Percentiles rank a stretch among this genome's conserved stretches.
Conservation (phyloP, 2,797 vertebrate genomes). For the Hemibagrus guttatus region DNA sequence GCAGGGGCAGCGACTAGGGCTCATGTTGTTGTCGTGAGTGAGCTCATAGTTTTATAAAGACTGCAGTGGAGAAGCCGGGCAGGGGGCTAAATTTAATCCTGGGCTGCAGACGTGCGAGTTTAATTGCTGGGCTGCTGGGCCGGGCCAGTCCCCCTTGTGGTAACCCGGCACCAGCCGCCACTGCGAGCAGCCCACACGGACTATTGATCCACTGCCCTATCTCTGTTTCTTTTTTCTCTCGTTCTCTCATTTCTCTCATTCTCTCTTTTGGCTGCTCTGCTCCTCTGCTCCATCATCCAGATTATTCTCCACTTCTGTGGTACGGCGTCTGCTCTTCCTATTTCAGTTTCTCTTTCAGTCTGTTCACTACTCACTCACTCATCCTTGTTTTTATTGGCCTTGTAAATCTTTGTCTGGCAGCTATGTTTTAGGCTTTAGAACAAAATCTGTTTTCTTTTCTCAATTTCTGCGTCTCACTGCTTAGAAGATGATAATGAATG, state of each 20-base stretch:
- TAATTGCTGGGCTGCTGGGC: slow-evolving; percentile 67
- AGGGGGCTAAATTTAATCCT: slow-evolving; percentile 81
- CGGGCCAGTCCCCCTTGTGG: slow-evolving; percentile 40
- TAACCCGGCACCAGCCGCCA: slow-evolving; percentile 71
- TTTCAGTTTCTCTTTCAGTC: slow-evolving; percentile 8
- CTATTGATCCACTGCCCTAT: slow-evolving; percentile 71
- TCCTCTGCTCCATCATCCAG: slow-evolving; percentile 29
- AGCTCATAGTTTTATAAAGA: slow-evolving; percentile 82
- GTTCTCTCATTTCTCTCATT: slow-evolving; percentile 52
- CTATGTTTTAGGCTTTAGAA: slow-evolving; percentile 63
- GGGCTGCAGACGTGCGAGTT: slow-evolving; percentile 73
- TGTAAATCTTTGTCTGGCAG: slow-evolving; percentile 76
- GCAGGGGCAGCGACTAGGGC: slow-evolving; percentile 62
- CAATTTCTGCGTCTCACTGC: slow-evolving; percentile 55
- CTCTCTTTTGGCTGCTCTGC: slow-evolving; percentile 54
- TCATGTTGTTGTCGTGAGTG: slow-evolving; percentile 78
- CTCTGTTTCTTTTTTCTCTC: slow-evolving; percentile 54
- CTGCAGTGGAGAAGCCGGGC: slow-evolving; percentile 72
- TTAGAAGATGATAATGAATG: slow-evolving; percentile 72
- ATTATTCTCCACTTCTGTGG: slow-evolving; percentile 27
- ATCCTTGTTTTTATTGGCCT: slow-evolving; percentile 63
- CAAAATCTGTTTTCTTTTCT: slow-evolving; percentile 62
- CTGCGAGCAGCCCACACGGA: slow-evolving; percentile 58
- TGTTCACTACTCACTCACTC: background rate
- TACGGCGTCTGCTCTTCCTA: background rate